Conservation (phyloP, 1,140 invertebrate species). For the Drosophila pseudoobscura region DNA sequence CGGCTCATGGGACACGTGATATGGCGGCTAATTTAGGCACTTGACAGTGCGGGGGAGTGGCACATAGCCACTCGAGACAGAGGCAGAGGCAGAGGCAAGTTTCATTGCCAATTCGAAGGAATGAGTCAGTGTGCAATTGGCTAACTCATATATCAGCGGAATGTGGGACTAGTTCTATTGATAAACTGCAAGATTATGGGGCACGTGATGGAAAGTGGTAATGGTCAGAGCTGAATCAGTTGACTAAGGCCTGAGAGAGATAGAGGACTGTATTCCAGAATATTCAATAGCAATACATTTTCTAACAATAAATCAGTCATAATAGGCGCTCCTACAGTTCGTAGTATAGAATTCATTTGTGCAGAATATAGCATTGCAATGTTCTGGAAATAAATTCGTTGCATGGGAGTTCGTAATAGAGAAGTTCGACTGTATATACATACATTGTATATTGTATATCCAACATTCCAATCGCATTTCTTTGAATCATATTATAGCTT, state of each 20-base stretch:
- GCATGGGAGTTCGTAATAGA: no score
- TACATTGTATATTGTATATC: not conserved
- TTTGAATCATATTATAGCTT: no score
- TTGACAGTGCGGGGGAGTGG: slow-evolving; percentile 42
- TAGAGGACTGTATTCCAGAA: no score
- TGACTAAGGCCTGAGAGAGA: not conserved
- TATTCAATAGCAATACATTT: no score
- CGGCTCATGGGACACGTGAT: slow-evolving; percentile 63
- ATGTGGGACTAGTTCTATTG: slow-evolving; percentile 8
- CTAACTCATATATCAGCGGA: slow-evolving; percentile 16
- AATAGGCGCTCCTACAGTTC: no score
- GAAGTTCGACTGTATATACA: no score
- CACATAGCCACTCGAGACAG: slow-evolving; percentile 5
- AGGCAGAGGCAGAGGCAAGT: slow-evolving; percentile 24
- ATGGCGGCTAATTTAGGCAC: slow-evolving; percentile 72
- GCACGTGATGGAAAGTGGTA: slow-evolving; percentile 10
- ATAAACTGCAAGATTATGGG: slow-evolving; percentile 13
- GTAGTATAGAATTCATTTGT: no score
- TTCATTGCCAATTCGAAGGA: slow-evolving; percentile 72
- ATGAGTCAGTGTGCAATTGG: slow-evolving; percentile 47
- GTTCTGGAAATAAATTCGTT: no score
- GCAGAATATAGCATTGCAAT: no score
- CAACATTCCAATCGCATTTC: not conserved
- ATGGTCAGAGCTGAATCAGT: not conserved
- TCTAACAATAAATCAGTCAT: no score